Conservation (phyloP, 2,797 vertebrate species). For the Sebastes minor region DNA sequence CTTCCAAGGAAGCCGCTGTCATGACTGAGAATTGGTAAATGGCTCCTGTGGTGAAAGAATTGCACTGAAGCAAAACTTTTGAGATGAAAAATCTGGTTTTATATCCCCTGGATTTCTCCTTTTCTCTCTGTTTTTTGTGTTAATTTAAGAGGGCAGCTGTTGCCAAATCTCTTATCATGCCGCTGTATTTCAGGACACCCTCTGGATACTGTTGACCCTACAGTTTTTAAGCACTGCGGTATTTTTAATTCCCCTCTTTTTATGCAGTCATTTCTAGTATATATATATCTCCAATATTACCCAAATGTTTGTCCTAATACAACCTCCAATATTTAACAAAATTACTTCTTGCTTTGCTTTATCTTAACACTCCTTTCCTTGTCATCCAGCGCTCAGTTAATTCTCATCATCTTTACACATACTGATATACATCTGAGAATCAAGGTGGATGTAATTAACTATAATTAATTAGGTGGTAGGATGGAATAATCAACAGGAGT, state of each 20-base stretch:
- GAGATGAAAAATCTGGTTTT: not conserved
- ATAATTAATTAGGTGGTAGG: slow-evolving; percentile 25
- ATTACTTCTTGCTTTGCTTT: not conserved
- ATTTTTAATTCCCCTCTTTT: slow-evolving; percentile 13
- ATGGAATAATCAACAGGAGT: slow-evolving; percentile 2
- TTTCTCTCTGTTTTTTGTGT: slow-evolving; percentile 18
- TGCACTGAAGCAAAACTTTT: slow-evolving; percentile 8
- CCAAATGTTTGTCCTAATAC: not conserved
- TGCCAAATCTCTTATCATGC: slow-evolving; percentile 23
- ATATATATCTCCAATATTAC: not conserved
- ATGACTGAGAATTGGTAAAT: not conserved
- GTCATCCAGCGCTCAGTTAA: not conserved
- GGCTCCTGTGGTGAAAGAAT: slow-evolving; percentile 10
- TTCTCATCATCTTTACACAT: not conserved
- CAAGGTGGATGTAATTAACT: slow-evolving; percentile 32
- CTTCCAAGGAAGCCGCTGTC: slow-evolving; percentile 5
- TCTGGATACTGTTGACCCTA: slow-evolving; percentile 50
- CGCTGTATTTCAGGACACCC: slow-evolving; percentile 26
- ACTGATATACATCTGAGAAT: slow-evolving; percentile 13
- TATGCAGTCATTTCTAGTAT: not conserved
- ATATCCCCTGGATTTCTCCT: slow-evolving; percentile 8
- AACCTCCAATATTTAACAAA: not conserved
- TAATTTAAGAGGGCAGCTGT: slow-evolving; percentile 37
- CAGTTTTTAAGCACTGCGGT: slow-evolving; percentile 24
- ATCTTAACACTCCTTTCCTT: not conserved